These are phyloP conservation scores for Acipenser transmontanus DNA, from an alignment of 2,797 vertebrate genomes.

Conservation along the genomic window DNA sequence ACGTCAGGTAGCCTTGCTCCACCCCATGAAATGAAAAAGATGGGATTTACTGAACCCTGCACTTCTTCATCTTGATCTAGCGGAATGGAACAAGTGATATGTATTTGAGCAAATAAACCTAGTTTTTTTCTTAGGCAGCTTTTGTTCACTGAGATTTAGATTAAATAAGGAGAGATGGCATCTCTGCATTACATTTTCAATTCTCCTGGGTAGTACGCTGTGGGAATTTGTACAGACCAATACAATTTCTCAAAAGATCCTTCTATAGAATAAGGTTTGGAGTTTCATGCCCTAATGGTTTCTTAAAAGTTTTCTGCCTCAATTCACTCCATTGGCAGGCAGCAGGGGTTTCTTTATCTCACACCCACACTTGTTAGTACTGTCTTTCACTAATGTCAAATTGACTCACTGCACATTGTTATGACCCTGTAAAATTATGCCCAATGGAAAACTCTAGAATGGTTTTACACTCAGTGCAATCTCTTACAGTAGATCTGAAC, in stretches of 20 bases:
- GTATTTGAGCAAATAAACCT: no score
- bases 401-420: slow-evolving; percentile 48
- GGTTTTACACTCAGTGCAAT: no score
- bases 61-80: no score
- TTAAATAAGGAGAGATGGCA: no score
- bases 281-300: slow-evolving; percentile 50
- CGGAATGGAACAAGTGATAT: no score
- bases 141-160: no score
- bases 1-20: no score
- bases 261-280: slow-evolving; percentile 37
- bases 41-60: no score
- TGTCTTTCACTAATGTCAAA: slow-evolving; percentile 58
- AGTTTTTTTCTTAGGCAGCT: no score
- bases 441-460: slow-evolving; percentile 3
- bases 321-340: slow-evolving; percentile 41
- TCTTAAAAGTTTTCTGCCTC: slow-evolving; percentile 44
- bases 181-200: slow-evolving; percentile 11
- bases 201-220: slow-evolving; percentile 15
- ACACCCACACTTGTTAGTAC: slow-evolving; percentile 45
- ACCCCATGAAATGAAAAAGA: no score
- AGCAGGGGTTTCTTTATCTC: slow-evolving; percentile 49
- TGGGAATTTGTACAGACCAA: slow-evolving; percentile 19
- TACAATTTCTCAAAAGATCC: slow-evolving; percentile 30
- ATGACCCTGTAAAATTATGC: slow-evolving; percentile 35
- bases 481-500: no score